Conservation (phyloP, 1,140 invertebrate species). For the Drosophila pseudoananassae region DNA sequence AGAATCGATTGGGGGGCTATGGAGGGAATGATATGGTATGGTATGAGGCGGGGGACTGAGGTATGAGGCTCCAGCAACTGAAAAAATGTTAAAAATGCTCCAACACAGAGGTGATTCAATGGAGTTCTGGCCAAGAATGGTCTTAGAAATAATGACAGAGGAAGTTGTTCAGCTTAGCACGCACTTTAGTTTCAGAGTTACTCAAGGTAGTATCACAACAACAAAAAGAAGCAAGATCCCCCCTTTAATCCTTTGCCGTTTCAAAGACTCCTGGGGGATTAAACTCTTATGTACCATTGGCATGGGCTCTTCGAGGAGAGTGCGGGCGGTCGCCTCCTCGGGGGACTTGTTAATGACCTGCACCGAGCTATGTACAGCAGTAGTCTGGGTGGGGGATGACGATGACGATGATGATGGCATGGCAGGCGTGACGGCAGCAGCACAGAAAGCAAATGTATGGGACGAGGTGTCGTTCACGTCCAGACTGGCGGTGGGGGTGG, state of each 20-base stretch:
- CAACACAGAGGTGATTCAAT: conserved; percentile 16
- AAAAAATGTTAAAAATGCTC: conserved; percentile 57
- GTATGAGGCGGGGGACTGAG: conserved; percentile 9
- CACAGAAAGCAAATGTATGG: conserved; percentile 43
- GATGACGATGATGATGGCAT: conserved; percentile 22
- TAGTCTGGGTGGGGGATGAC: conserved; percentile 20
- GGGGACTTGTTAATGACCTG: conserved; percentile 34
- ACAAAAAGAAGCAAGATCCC: neutral
- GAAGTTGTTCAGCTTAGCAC: neutral
- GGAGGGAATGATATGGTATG: too few relatives aligned
- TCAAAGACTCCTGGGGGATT: conserved; percentile 33
- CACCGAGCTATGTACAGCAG: conserved; percentile 48
- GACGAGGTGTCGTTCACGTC: conserved; percentile 23
- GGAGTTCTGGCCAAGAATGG: neutral
- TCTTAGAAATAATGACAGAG: neutral
- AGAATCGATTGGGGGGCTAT: conserved; percentile 37
- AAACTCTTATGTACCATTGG: conserved; percentile 51
- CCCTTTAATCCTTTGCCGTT: conserved; percentile 37
- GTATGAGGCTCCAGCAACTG: conserved; percentile 52
- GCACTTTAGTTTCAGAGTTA: neutral
- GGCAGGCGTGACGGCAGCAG: conserved; percentile 22
- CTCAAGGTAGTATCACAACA: neutral
- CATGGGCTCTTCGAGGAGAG: conserved; percentile 38
- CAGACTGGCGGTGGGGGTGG: conserved; percentile 17
- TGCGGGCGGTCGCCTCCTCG: conserved; percentile 26